phyloP scores from a whole-genome alignment of 2,113 vertebrate species.

The Columba livia region DNA sequence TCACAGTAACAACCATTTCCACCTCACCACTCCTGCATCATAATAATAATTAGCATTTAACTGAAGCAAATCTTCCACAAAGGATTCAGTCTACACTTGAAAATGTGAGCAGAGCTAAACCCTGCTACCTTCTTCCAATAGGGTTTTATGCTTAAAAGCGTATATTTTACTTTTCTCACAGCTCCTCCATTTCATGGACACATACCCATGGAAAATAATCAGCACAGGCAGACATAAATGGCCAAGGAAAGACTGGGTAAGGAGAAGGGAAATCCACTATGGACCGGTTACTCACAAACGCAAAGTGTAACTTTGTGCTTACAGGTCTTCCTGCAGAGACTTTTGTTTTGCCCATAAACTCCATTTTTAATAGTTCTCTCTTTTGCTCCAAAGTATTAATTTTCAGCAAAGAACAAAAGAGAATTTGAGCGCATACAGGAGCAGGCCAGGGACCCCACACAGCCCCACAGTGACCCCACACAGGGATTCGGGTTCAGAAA shows the following conservation, averaged over 20 bases:
- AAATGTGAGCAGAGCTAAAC: neutral
- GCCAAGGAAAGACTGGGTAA: neutral
- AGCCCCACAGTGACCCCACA: neutral
- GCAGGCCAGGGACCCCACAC: neutral
- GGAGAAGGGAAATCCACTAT: neutral
- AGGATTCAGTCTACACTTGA: neutral
- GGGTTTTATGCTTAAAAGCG: neutral
- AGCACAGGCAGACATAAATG: neutral
- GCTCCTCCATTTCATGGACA: neutral
- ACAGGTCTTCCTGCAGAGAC: neutral
- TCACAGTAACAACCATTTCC: neutral
- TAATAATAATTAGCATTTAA: neutral
- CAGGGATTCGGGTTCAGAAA: neutral
- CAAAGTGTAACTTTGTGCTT: neutral
- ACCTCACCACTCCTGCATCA: neutral
- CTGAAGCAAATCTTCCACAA: neutral
- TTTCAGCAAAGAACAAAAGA: neutral
- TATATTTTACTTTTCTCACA: neutral
- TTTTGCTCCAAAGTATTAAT: neutral
- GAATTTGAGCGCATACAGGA: accelerated
- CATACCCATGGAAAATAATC: neutral
- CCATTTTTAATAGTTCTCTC: neutral
- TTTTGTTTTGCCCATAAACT: neutral
- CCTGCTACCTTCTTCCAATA: too few species aligned
- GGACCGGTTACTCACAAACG: neutral